Evolutionary conservation across 2,113 vertebrate species (phyloP), one percentile per base, ranked within the genome.

Genomic region (Cinclus cinclus): DNA sequence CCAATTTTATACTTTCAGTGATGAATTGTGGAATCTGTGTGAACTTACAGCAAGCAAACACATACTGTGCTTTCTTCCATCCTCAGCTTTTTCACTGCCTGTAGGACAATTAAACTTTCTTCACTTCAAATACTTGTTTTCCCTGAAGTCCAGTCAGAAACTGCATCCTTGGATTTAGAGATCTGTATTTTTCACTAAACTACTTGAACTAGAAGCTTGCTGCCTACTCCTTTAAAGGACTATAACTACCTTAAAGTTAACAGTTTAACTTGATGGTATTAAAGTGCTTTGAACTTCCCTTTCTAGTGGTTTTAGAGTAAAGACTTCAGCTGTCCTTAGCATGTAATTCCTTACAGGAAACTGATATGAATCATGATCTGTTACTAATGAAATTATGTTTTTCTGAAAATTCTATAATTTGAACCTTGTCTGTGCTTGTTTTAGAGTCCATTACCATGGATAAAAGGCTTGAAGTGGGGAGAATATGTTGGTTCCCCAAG

Each of bases 401-500:
- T 90, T 37, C 39, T 31, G 23, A 65, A 63, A 56, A 60, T 13
- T 76, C 37, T 93, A 12, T 88, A 55, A 74, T 55, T 76, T 79
- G 18, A 82, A 25, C 37, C 44, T 52, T 83, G 16, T 55, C 79
- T 95, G 31, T 69, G 23, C 69, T 88, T 83, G 7, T 94, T 94
- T 49, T 95, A 99, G 99, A 99, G 99, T 95, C 99, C 99, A 10
- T 95, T 99, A 70, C 98, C 99, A 0, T 99, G 99, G 99, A 99
- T 99, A 96, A 99, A 98, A 97, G 99, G 99, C 55, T 97, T 99
- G 94, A 99, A 99, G 92, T 99, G 99, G 99, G 99, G 99, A 7
- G 99, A 99, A 96, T 99, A 99, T 0, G 99, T 99, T 33, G 99
- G 99, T 42, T 99, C 99, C 24, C 99, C 99, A n/a, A 99, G 99